Percentiles rank a stretch among this genome's conserved stretches.
These are phyloP conservation scores for Chaetodon trifasciatus DNA, from an alignment of 2,797 vertebrate species.

Conservation along the genomic window DNA sequence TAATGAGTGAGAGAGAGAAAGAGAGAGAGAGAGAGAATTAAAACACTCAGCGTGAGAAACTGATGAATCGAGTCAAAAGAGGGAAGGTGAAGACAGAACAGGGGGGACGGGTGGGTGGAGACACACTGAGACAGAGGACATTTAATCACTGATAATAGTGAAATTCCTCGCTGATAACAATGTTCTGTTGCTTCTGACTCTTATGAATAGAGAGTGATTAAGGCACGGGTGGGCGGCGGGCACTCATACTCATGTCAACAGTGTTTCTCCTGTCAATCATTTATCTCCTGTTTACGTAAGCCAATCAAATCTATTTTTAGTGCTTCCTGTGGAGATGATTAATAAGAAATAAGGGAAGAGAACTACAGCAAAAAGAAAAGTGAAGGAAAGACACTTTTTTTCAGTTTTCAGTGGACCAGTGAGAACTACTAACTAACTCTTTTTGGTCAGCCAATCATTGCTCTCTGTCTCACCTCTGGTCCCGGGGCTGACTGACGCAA, in stretches of 20 bases:
- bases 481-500: slow-evolving; percentile 82
- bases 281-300: slow-evolving; percentile 56
- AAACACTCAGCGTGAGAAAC: slow-evolving; percentile 52
- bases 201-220: slow-evolving; percentile 60
- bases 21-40: slow-evolving; percentile 38
- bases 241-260: slow-evolving; percentile 48
- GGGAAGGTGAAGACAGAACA: slow-evolving; percentile 48
- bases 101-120: slow-evolving; percentile 57
- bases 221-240: slow-evolving; percentile 54
- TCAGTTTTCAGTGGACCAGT: slow-evolving; percentile 2
- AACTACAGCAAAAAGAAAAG: slow-evolving; percentile 23
- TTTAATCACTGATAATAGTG: slow-evolving; percentile 38
- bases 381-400: slow-evolving; percentile 8
- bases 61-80: slow-evolving; percentile 58
- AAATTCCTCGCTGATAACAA: slow-evolving; percentile 46
- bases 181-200: slow-evolving; percentile 50
- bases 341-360: not conserved
- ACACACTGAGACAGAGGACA: slow-evolving; percentile 51
- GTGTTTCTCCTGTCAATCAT: slow-evolving; percentile 66
- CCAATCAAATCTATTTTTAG: slow-evolving; percentile 64
- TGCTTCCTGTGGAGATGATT: slow-evolving; percentile 35
- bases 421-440: slow-evolving; percentile 20
- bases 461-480: slow-evolving; percentile 86
- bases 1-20: slow-evolving; percentile 60
- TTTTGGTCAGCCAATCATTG: slow-evolving; percentile 46